These are phyloP conservation scores for Siniperca scherzeri DNA, from an alignment of 2,797 vertebrate genomes.

Conservation along the genomic window DNA sequence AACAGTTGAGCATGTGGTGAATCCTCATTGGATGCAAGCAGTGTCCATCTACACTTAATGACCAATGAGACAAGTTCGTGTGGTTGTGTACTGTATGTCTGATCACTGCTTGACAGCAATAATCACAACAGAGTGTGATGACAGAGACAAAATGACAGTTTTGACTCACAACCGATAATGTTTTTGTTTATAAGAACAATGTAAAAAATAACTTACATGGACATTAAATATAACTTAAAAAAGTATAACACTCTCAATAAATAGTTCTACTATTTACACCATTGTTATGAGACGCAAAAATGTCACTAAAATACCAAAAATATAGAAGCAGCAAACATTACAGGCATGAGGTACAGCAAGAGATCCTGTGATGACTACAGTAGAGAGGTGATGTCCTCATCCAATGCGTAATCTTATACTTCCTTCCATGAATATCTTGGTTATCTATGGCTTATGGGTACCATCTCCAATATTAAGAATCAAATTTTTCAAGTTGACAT, in stretches of 20 bases:
- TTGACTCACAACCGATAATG: slow-evolving; percentile 86
- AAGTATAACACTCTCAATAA: slow-evolving; percentile 99
- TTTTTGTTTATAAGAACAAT: slow-evolving; percentile 89
- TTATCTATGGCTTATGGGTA: slow-evolving; percentile 74
- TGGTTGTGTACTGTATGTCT: slow-evolving; percentile 70
- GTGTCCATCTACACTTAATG: slow-evolving; percentile 59
- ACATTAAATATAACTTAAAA: slow-evolving; percentile 99
- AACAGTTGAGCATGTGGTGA: slow-evolving; percentile 62
- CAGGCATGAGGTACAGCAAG: slow-evolving; percentile 98
- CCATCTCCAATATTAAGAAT: slow-evolving; percentile 61
- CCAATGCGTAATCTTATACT: slow-evolving; percentile 77
- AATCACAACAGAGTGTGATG: slow-evolving; percentile 71
- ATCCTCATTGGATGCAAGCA: slow-evolving; percentile 67
- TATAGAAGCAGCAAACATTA: slow-evolving; percentile 98
- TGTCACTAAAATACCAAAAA: slow-evolving; percentile 89
- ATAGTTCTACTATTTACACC: slow-evolving; percentile 99
- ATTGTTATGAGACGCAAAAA: slow-evolving; percentile 95
- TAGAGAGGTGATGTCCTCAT: slow-evolving; percentile 81
- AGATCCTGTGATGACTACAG: slow-evolving; percentile 89
- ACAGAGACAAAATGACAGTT: slow-evolving; percentile 73
- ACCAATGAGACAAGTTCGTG: slow-evolving; percentile 60
- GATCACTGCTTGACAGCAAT: slow-evolving; percentile 77
- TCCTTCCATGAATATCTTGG: slow-evolving; percentile 80
- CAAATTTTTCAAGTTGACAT: slow-evolving; percentile 58
- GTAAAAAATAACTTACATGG: slow-evolving; percentile 99